Evolutionary conservation across 2,113 vertebrate species (phyloP).

Genomic region (Toxotes jaculatrix): DNA sequence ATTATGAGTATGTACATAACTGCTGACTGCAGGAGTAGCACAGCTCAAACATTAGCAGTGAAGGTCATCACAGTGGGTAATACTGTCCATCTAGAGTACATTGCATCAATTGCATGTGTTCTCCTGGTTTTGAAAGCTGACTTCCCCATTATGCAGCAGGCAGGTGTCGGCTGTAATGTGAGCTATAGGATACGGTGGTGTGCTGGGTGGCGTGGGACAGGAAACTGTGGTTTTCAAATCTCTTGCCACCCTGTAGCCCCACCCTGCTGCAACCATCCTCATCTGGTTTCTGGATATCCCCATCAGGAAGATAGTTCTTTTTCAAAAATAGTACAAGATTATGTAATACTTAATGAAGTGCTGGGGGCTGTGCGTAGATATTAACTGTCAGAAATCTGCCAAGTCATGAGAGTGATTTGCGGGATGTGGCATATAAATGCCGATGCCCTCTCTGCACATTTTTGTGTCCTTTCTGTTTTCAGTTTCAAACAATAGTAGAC

Average conservation of each 20-base stretch:
- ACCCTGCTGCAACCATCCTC: slow-evolving; percentile 56
- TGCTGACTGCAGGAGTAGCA: not conserved
- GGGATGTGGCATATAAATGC: not conserved
- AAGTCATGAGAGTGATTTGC: not conserved
- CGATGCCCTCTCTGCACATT: not conserved
- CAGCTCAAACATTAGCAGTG: not conserved
- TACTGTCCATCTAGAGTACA: not conserved
- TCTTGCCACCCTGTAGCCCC: slow-evolving; percentile 50
- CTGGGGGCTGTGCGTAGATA: not conserved
- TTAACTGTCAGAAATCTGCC: slow-evolving; percentile 8
- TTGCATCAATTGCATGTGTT: slow-evolving; percentile 11
- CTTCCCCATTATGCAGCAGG: slow-evolving; percentile 53
- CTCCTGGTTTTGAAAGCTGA: slow-evolving; percentile 37
- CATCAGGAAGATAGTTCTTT: slow-evolving; percentile 9
- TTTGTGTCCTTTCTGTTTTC: no score
- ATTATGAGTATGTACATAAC: not conserved
- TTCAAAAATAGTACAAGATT: slow-evolving; percentile 13
- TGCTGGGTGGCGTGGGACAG: slow-evolving; percentile 70
- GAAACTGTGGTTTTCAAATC: slow-evolving; percentile 71
- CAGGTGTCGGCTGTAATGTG: slow-evolving; percentile 49
- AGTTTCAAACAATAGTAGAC: no score
- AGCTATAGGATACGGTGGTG: not conserved
- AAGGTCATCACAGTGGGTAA: not conserved
- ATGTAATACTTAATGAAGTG: slow-evolving; percentile 4
- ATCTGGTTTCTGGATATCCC: slow-evolving; percentile 41